These are phyloP conservation scores for Adelphocoris suturalis DNA, from an alignment of 2,888 invertebrate genomes.

Conservation along the genomic window DNA sequence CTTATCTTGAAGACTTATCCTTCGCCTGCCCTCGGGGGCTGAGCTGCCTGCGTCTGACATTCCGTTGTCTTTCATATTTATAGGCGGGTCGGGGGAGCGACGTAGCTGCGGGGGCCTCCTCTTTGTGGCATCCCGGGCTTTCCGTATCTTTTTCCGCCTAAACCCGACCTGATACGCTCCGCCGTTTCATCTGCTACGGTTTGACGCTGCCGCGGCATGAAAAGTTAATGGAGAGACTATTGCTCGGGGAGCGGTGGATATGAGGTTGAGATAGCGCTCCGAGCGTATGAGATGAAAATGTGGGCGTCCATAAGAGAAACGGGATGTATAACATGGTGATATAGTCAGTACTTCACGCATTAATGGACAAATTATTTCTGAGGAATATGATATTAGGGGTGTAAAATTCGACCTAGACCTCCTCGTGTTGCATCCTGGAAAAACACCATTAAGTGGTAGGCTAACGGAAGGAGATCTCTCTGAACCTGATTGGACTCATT, in stretches of 20 bases:
- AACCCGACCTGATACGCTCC: slow-evolving; percentile 20
- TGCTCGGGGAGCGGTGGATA: background rate
- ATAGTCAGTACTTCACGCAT: too few species aligned
- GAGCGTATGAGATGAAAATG: too few species aligned
- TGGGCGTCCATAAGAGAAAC: too few species aligned
- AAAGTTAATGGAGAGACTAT: background rate
- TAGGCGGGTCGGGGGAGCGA: background rate
- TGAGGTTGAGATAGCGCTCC: too few species aligned
- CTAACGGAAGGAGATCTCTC: too few species aligned
- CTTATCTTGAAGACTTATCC: slow-evolving; percentile 62
- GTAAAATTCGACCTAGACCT: too few species aligned
- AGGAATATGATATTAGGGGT: too few species aligned
- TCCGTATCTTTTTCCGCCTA: slow-evolving; percentile 9
- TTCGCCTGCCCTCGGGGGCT: background rate
- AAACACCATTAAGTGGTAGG: too few species aligned
- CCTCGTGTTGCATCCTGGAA: too few species aligned
- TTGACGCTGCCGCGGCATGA: background rate
- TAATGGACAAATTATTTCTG: too few species aligned
- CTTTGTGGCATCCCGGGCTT: background rate
- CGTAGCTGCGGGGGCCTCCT: background rate
- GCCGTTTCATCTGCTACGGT: background rate
- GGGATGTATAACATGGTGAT: too few species aligned
- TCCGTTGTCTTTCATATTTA: slow-evolving; percentile 67
- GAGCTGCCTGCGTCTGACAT: slow-evolving; percentile 58
- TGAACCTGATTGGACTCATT: too few species aligned